A percentile compares a stretch with the other conserved stretches of the same genome.
These are phyloP conservation scores for Ellobium chinense DNA, from an alignment of 2,888 invertebrate genomes.

Conservation along the genomic window DNA sequence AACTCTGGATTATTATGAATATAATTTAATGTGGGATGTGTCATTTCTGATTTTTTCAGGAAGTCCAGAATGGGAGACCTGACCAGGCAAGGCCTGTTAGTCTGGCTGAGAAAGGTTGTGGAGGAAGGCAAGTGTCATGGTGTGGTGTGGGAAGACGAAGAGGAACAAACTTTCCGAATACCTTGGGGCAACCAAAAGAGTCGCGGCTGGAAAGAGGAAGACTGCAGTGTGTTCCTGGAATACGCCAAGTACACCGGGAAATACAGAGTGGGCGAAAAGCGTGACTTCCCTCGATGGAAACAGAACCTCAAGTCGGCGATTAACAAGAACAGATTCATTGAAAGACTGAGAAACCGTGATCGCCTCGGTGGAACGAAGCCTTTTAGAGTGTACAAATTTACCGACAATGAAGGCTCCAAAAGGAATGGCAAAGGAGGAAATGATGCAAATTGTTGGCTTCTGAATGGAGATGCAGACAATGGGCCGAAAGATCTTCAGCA, in stretches of 20 bases:
- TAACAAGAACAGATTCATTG: slow-evolving; percentile 28
- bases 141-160: slow-evolving; percentile 9
- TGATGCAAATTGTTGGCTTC: neutral
- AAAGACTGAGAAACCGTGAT: neutral
- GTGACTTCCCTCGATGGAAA: slow-evolving; percentile 26
- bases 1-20: too few relatives aligned
- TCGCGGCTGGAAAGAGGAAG: slow-evolving; percentile 17
- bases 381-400: slow-evolving; percentile 19
- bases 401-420: neutral
- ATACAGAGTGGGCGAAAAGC: slow-evolving; percentile 5
- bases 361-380: neutral
- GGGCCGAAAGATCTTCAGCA: too few relatives aligned
- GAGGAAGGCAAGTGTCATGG: slow-evolving; percentile 10
- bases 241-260: slow-evolving; percentile 28
- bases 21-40: too few relatives aligned
- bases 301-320: slow-evolving; percentile 20
- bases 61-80: neutral
- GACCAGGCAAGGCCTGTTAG: neutral
- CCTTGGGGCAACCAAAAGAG: slow-evolving; percentile 29
- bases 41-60: neutral
- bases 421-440: neutral
- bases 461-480: too few relatives aligned
- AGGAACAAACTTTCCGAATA: neutral
- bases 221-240: slow-evolving; percentile 16
- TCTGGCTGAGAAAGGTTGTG: slow-evolving; percentile 10